phyloP scores from a whole-genome alignment of 1,140 invertebrate species.

The Formica exsecta region DNA sequence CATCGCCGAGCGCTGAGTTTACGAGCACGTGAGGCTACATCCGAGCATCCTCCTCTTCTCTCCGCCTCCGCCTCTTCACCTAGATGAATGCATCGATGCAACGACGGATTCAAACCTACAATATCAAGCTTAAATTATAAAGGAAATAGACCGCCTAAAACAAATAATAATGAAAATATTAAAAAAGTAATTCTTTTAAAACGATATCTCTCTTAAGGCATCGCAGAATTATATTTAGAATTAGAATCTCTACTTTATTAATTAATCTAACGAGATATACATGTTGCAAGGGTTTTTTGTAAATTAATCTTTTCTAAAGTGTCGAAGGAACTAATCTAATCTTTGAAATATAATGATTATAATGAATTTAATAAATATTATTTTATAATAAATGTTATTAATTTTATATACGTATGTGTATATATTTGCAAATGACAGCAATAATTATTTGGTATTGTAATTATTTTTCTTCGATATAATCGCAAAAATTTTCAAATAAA shows the following conservation, averaged over 20 bases:
- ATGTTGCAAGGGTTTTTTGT: neutral
- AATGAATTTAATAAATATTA: too few species aligned
- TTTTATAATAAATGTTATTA: too few species aligned
- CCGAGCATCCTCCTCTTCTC: constrained; percentile 37
- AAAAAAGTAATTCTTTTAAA: neutral
- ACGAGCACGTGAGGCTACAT: constrained; percentile 54
- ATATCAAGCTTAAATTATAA: neutral
- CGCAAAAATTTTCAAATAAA: neutral
- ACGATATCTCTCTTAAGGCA: neutral
- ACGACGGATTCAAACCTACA: neutral
- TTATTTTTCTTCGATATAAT: neutral
- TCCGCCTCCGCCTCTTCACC: constrained; percentile 33
- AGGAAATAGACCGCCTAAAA: neutral
- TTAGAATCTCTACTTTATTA: neutral
- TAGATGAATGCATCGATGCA: constrained; percentile 29
- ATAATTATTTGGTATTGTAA: neutral
- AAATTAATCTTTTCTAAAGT: too few species aligned
- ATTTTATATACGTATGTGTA: too few species aligned
- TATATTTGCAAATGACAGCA: too few species aligned
- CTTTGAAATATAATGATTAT: too few species aligned
- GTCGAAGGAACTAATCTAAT: too few species aligned
- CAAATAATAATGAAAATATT: neutral
- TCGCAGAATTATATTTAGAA: neutral
- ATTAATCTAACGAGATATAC: neutral
- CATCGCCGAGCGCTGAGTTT: constrained; percentile 70